A percentile compares a stretch with the other conserved stretches of the same genome.
Evolutionary conservation across 2,113 vertebrate genomes (phyloP).

Genomic region (Promerops cafer): DNA sequence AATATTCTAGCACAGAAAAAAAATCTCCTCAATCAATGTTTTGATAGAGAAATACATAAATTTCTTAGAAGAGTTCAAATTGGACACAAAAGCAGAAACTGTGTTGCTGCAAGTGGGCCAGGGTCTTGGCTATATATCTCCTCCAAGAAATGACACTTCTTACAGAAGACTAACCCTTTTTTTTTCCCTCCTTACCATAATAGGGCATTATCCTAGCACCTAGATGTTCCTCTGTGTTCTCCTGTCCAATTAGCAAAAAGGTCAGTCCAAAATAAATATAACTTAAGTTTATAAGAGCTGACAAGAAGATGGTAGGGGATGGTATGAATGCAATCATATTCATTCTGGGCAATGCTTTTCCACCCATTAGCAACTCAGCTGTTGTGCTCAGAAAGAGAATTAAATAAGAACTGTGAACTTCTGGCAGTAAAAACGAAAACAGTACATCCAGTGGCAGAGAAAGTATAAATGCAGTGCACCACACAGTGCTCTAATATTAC

Average conservation of each 20-base stretch:
- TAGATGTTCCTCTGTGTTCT: not conserved
- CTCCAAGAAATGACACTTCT: not conserved
- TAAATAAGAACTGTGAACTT: not conserved
- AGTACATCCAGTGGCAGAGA: not conserved
- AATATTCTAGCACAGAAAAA: not conserved
- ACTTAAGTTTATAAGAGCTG: not conserved
- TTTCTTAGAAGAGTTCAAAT: not conserved
- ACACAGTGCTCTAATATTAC: not conserved
- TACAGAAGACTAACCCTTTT: not conserved
- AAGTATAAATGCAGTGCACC: not conserved
- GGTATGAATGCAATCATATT: not conserved
- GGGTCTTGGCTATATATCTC: not conserved
- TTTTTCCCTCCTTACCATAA: not conserved
- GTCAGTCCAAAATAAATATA: not conserved
- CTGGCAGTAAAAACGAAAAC: not conserved
- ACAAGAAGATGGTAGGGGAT: not conserved
- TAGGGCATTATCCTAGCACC: not conserved
- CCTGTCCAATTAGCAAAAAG: conserved; percentile 22
- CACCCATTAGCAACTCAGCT: not conserved
- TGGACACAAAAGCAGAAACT: not conserved
- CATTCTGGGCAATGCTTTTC: not conserved
- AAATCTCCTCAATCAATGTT: not conserved
- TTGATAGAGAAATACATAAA: not conserved
- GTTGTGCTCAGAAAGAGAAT: not conserved
- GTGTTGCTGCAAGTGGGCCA: not conserved